Evolutionary conservation across 2,113 vertebrate species (phyloP).

Genomic region (Sinocyclocheilus rhinocerous): DNA sequence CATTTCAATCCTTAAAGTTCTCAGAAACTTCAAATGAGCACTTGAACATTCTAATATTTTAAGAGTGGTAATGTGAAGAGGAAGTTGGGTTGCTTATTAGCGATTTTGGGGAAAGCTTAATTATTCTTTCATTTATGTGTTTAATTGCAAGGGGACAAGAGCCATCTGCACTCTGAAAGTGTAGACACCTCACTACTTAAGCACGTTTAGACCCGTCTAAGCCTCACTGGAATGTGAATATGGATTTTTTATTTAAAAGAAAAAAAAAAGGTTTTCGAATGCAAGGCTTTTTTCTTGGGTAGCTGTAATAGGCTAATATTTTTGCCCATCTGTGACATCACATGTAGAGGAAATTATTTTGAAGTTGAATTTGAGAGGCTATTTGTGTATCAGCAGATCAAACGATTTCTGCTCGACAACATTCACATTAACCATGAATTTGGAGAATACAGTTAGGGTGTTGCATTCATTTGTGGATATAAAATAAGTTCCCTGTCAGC

Average conservation of each 20-base stretch:
- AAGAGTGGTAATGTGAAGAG: neutral
- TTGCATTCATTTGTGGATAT: neutral
- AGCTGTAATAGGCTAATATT: constrained; percentile 40
- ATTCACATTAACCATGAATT: constrained; percentile 13
- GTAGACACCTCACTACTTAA: constrained; percentile 36
- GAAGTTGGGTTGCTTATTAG: neutral
- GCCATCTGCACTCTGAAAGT: constrained; percentile 30
- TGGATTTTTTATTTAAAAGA: constrained; percentile 28
- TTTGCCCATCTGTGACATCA: constrained; percentile 36
- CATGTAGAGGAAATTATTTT: constrained; percentile 32
- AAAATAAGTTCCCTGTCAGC: neutral
- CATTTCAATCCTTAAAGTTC: neutral
- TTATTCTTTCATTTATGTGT: neutral
- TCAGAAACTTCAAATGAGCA: neutral
- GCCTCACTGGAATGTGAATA: constrained; percentile 32
- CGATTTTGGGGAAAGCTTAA: neutral
- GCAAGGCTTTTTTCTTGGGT: constrained; percentile 1
- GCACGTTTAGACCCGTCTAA: constrained; percentile 47
- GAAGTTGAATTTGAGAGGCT: constrained; percentile 34
- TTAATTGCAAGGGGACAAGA: neutral
- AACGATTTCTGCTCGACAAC: constrained; percentile 33
- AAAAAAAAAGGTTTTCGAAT: neutral
- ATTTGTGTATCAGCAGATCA: constrained; percentile 40
- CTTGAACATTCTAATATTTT: neutral
- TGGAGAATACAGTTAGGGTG: constrained; percentile 13